phyloP scores from a whole-genome alignment of 1,140 invertebrate species.

The Lasaia peninsularis region DNA sequence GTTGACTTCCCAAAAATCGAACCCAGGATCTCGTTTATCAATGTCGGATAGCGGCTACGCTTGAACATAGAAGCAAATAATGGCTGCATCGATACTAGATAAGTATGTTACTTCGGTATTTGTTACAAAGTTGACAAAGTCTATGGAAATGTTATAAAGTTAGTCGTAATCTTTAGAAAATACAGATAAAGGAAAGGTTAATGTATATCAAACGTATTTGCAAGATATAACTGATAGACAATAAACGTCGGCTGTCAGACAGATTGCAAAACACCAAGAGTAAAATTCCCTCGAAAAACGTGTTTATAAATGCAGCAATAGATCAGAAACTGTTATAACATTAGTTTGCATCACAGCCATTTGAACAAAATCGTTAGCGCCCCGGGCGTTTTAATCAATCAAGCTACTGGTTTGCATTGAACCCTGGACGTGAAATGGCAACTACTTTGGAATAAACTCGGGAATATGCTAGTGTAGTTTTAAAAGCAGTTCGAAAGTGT shows the following conservation, averaged over 20 bases:
- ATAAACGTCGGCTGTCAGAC: conserved; percentile 10
- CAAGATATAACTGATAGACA: neutral
- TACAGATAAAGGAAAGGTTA: no score
- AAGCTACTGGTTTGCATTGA: conserved; percentile 5
- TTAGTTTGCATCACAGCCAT: conserved; percentile 8
- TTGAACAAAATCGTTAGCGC: conserved; percentile 3
- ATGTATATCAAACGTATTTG: no score
- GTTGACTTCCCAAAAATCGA: no score
- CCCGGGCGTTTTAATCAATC: conserved; percentile 1
- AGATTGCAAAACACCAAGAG: conserved; percentile 10
- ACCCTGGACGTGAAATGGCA: neutral
- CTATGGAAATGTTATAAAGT: no score
- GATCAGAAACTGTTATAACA: conserved; percentile 10
- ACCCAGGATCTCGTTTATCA: no score
- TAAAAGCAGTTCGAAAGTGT: neutral
- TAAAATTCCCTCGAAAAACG: conserved; percentile 1
- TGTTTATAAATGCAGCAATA: conserved; percentile 6
- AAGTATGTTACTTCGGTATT: no score
- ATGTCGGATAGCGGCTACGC: no score
- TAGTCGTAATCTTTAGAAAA: no score
- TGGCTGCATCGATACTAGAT: no score
- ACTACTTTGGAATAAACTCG: neutral
- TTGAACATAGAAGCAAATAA: no score
- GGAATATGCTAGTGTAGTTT: neutral
- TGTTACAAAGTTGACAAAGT: no score